Conservation (phyloP, 2,113 vertebrate species). For the Physeter macrocephalus region DNA sequence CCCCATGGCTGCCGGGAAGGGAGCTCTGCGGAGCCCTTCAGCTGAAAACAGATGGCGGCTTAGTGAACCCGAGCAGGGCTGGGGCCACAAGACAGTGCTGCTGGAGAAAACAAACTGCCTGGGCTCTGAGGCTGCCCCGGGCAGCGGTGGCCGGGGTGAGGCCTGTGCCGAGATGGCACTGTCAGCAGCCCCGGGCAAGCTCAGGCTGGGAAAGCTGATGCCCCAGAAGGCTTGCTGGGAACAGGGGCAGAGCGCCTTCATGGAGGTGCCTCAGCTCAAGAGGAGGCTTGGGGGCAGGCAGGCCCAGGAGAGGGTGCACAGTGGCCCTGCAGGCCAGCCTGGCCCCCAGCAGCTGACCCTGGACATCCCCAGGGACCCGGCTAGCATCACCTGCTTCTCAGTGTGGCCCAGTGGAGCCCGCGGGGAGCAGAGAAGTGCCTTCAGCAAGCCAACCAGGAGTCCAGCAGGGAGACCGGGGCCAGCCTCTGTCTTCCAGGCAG, state of each 20-base stretch:
- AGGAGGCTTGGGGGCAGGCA: slow-evolving; percentile 68
- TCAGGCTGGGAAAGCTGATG: slow-evolving; percentile 64
- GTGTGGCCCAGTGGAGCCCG: slow-evolving; percentile 75
- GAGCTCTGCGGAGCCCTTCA: slow-evolving; percentile 37
- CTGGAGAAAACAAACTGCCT: slow-evolving; percentile 86
- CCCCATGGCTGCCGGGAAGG: slow-evolving; percentile 73
- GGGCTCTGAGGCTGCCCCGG: slow-evolving; percentile 62
- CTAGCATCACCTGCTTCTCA: slow-evolving; percentile 82
- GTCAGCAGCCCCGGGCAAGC: slow-evolving; percentile 71
- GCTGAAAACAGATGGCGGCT: slow-evolving; percentile 76
- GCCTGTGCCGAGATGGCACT: neutral
- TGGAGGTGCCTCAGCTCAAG: slow-evolving; percentile 72
- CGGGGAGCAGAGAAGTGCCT: slow-evolving; percentile 88
- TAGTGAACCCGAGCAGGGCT: slow-evolving; percentile 72
- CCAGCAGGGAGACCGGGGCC: slow-evolving; percentile 60
- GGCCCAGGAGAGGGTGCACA: slow-evolving; percentile 26
- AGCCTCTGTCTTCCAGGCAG: slow-evolving; percentile 54
- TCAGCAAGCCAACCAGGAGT: slow-evolving; percentile 87
- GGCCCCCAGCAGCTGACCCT: slow-evolving; percentile 53
- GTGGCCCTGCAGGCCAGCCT: neutral
- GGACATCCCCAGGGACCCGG: slow-evolving; percentile 57
- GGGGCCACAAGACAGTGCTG: slow-evolving; percentile 80
- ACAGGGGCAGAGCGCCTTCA: slow-evolving; percentile 80
- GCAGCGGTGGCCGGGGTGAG: accelerated
- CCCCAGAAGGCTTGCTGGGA: slow-evolving; percentile 70